These are phyloP conservation scores for Drosophila anceps DNA, from an alignment of 2,888 invertebrate genomes.

Conservation along the genomic window DNA sequence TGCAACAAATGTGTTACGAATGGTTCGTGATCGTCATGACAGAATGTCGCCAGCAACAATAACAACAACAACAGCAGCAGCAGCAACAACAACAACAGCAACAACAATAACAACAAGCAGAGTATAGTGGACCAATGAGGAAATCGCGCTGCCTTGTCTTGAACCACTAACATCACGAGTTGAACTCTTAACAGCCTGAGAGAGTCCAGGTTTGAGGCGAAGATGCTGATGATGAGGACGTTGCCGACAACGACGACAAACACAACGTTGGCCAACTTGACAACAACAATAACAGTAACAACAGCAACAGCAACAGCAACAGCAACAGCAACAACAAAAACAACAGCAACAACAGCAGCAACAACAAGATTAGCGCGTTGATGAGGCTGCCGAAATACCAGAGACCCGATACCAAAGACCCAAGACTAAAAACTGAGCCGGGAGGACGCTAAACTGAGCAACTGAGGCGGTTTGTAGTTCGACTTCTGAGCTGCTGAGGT, in stretches of 20 bases:
- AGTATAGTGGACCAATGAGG: constrained; percentile 74
- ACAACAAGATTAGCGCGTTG: constrained; percentile 71
- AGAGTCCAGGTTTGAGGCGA: constrained; percentile 52
- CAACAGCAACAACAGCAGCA: constrained; percentile 42
- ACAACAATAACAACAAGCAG: constrained; percentile 29
- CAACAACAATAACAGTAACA: constrained; percentile 50
- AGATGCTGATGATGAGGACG: constrained; percentile 70
- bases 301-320: constrained; percentile 50
- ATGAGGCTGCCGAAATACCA: constrained; percentile 71
- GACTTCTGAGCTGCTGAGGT: constrained; percentile 71
- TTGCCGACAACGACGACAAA: constrained; percentile 53
- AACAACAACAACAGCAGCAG: constrained; percentile 9
- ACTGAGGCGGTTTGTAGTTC: constrained; percentile 35
- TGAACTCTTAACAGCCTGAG: constrained; percentile 83
- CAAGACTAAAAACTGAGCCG: constrained; percentile 18
- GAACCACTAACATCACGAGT: constrained; percentile 83
- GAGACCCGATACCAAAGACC: constrained; percentile 23
- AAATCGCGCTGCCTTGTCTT: constrained; percentile 75
- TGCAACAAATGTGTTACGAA: constrained; percentile 82
- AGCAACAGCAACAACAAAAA: constrained; percentile 50
- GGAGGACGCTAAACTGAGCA: constrained; percentile 13
- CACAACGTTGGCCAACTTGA: constrained; percentile 45
- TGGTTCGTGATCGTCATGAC: constrained; percentile 81
- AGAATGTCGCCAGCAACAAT: constrained; percentile 72
- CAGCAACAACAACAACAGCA: constrained; percentile 38